Percentiles rank a stretch among this genome's conserved stretches.
Conservation (phyloP, 1,140 invertebrate genomes). For the Apis florea region DNA sequence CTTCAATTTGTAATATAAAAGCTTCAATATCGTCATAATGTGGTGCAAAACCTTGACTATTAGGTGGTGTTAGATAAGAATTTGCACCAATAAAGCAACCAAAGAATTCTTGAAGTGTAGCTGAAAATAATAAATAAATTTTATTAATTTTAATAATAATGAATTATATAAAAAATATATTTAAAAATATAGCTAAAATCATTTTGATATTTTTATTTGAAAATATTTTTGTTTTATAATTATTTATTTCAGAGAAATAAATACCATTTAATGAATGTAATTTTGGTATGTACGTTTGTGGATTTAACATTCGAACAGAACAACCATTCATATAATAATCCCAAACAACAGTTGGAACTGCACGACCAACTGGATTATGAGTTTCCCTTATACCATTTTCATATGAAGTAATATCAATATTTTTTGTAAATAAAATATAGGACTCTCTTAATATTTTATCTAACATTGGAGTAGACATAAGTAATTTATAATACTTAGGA, state of each 20-base stretch:
- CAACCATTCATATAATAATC: slow-evolving; percentile 95
- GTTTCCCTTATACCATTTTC: slow-evolving; percentile 89
- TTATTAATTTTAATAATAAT: slow-evolving; percentile 15
- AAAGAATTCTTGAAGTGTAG: slow-evolving; percentile 96
- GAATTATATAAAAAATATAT: slow-evolving; percentile 26
- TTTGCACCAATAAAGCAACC: slow-evolving; percentile 96
- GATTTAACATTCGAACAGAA: slow-evolving; percentile 95
- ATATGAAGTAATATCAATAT: slow-evolving; percentile 95
- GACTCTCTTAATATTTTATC: slow-evolving; percentile 89
- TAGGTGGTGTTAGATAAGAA: slow-evolving; percentile 96
- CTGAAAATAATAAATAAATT: slow-evolving; percentile 60
- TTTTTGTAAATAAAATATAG: slow-evolving; percentile 89
- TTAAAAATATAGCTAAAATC: neutral
- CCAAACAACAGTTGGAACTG: slow-evolving; percentile 91
- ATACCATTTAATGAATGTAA: slow-evolving; percentile 83
- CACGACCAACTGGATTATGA: slow-evolving; percentile 91
- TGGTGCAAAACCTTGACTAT: slow-evolving; percentile 98
- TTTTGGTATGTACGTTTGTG: slow-evolving; percentile 90
- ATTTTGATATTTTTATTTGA: neutral
- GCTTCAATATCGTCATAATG: slow-evolving; percentile 99
- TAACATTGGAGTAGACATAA: slow-evolving; percentile 88
- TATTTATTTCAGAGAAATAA: neutral
- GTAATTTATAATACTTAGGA: slow-evolving; percentile 85
- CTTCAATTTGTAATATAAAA: slow-evolving; percentile 97
- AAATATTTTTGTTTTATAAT: neutral